Conservation (phyloP, 2,888 invertebrate species). For the Oxycera nigricornis region DNA sequence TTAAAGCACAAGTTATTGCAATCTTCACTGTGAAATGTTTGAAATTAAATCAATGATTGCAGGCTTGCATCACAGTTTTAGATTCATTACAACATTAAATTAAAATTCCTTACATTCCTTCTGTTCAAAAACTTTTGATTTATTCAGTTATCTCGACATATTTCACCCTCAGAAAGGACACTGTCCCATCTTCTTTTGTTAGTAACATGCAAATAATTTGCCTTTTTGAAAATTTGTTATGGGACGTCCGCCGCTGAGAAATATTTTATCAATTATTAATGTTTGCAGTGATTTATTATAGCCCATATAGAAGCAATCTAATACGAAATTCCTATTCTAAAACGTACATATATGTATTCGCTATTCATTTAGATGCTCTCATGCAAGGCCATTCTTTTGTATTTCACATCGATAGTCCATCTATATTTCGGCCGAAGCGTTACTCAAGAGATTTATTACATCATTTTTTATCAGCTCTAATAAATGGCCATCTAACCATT, state of each 20-base stretch:
- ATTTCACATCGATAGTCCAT: background rate
- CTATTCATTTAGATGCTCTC: background rate
- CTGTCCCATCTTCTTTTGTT: conserved; percentile 33
- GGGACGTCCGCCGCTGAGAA: conserved; percentile 15
- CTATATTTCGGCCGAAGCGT: conserved; percentile 17
- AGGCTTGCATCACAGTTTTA: background rate
- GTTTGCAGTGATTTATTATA: conserved; percentile 41
- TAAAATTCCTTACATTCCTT: conserved; percentile 9
- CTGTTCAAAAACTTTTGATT: conserved; percentile 4
- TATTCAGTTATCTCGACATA: background rate
- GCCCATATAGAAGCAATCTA: background rate
- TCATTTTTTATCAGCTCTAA: conserved; percentile 45
- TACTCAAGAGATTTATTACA: conserved; percentile 43
- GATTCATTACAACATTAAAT: background rate
- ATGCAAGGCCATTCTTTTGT: background rate
- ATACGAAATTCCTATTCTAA: background rate
- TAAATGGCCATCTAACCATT: conserved; percentile 45
- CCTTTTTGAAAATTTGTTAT: conserved; percentile 42
- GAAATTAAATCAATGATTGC: background rate
- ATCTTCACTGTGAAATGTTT: background rate
- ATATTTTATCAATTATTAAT: conserved; percentile 45
- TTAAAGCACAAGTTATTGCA: background rate
- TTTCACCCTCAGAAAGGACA: conserved; percentile 34
- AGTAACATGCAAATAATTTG: conserved; percentile 43
- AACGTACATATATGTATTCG: background rate